Conservation (phyloP, 2,113 vertebrate genomes). For the Nettapus auritus region DNA sequence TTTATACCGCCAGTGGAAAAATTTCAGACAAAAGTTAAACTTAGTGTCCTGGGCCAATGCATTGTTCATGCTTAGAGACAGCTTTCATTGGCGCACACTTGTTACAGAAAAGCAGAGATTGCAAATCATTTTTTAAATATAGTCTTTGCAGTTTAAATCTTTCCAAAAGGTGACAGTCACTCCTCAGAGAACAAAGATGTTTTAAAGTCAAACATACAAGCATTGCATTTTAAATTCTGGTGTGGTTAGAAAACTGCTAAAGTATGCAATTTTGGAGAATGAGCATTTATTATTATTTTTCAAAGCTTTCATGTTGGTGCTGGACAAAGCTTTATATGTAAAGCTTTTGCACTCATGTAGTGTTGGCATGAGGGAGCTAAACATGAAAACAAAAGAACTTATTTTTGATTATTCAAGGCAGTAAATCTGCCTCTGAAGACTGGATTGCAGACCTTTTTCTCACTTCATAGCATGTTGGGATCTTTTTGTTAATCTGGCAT, state of each 20-base stretch:
- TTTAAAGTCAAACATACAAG: not conserved
- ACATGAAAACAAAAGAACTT: not conserved
- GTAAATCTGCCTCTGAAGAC: constrained; percentile 25
- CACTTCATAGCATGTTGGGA: not conserved
- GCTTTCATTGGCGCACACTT: not conserved
- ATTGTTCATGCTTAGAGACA: not conserved
- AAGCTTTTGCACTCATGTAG: not conserved
- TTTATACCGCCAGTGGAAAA: not conserved
- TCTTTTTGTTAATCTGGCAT: constrained; percentile 32
- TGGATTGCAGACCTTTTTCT: not conserved
- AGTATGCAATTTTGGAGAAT: not conserved
- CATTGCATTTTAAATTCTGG: not conserved
- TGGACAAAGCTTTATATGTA: not conserved
- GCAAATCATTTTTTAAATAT: not conserved
- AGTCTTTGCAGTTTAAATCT: not conserved
- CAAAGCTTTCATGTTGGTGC: not conserved
- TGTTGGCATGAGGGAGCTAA: not conserved
- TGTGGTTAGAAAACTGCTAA: not conserved
- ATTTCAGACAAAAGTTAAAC: not conserved
- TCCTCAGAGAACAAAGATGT: not conserved
- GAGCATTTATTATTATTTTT: not conserved
- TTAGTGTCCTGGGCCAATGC: not conserved
- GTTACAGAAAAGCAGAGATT: not conserved
- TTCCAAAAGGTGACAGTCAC: not conserved
- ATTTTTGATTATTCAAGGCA: constrained; percentile 34